phyloP scores from a whole-genome alignment of 2,888 invertebrate species.

The Apotomis betuletana region DNA sequence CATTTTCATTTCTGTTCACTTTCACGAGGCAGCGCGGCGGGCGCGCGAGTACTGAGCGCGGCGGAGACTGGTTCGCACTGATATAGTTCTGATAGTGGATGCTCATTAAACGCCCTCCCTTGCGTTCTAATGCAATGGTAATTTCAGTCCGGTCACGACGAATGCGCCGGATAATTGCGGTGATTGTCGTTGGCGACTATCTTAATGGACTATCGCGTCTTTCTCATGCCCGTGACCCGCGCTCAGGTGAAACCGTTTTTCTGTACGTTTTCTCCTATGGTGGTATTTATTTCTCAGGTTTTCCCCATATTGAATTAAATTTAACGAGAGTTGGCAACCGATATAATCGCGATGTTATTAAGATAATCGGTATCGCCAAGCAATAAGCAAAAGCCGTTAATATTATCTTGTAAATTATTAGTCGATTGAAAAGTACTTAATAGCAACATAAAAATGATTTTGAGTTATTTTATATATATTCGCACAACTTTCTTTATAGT shows the following conservation, averaged over 20 bases:
- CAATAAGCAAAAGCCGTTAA: neutral
- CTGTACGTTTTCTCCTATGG: constrained; percentile 72
- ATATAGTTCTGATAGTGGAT: constrained; percentile 81
- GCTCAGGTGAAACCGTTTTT: constrained; percentile 78
- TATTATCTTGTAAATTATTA: too few species aligned
- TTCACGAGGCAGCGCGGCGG: constrained; percentile 71
- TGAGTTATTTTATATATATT: too few species aligned
- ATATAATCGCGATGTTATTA: neutral
- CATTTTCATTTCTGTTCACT: constrained; percentile 78
- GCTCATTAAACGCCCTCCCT: constrained; percentile 74
- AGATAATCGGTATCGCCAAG: neutral
- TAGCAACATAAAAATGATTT: too few species aligned
- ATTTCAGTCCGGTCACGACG: constrained; percentile 79
- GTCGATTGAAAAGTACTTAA: too few species aligned
- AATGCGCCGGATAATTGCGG: constrained; percentile 79
- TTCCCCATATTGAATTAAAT: constrained; percentile 2
- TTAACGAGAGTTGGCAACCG: neutral
- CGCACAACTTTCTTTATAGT: too few species aligned
- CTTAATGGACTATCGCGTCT: constrained; percentile 79
- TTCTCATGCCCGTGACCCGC: constrained; percentile 76
- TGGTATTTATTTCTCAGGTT: constrained; percentile 60
- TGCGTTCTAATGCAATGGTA: constrained; percentile 77
- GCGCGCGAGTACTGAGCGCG: constrained; percentile 76
- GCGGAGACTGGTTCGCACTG: constrained; percentile 63
- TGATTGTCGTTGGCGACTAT: constrained; percentile 76